Percentiles rank a stretch among this genome's conserved stretches.
phyloP scores from a whole-genome alignment of 2,113 vertebrate species.

The Oryzias javanicus region DNA sequence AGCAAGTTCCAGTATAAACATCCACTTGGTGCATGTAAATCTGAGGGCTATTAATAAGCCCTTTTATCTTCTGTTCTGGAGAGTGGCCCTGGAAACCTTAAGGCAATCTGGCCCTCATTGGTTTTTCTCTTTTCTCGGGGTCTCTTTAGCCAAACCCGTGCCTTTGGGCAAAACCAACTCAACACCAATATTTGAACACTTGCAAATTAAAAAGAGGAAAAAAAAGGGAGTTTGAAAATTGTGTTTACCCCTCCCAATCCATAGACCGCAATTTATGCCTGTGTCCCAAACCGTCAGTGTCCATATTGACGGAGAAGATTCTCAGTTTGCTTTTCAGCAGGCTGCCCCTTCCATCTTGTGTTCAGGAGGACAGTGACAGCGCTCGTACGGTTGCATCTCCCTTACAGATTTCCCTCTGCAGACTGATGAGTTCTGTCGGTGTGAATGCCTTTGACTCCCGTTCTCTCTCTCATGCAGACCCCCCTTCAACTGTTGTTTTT shows the following conservation, averaged over 20 bases:
- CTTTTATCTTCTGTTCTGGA: conserved; percentile 78
- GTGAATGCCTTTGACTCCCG: conserved; percentile 59
- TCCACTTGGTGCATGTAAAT: conserved; percentile 81
- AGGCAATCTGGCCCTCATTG: conserved; percentile 63
- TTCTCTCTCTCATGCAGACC: conserved; percentile 60
- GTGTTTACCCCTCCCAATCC: conserved; percentile 38
- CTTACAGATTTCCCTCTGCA: conserved; percentile 62
- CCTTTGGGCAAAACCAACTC: conserved; percentile 47
- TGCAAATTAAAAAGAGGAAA: conserved; percentile 30
- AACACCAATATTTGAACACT: conserved; percentile 50
- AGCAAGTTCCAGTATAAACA: conserved; percentile 85
- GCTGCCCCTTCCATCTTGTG: conserved; percentile 47
- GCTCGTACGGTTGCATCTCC: conserved; percentile 62
- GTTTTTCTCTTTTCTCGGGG: conserved; percentile 41
- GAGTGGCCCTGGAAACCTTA: conserved; percentile 57
- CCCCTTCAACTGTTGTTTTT: conserved; percentile 72
- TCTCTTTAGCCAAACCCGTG: conserved; percentile 44
- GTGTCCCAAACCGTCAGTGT: conserved; percentile 41
- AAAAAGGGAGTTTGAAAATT: conserved; percentile 44
- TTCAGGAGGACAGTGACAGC: conserved; percentile 66
- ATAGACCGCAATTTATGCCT: conserved; percentile 29
- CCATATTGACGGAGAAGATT: conserved; percentile 34
- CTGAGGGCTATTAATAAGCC: conserved; percentile 80
- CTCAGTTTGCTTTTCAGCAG: conserved; percentile 43
- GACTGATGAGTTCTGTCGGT: conserved; percentile 67